A percentile compares a stretch with the other conserved stretches of the same genome.
These are phyloP conservation scores for Dryococelus australis DNA, from an alignment of 2,888 invertebrate species.

Conservation along the genomic window DNA sequence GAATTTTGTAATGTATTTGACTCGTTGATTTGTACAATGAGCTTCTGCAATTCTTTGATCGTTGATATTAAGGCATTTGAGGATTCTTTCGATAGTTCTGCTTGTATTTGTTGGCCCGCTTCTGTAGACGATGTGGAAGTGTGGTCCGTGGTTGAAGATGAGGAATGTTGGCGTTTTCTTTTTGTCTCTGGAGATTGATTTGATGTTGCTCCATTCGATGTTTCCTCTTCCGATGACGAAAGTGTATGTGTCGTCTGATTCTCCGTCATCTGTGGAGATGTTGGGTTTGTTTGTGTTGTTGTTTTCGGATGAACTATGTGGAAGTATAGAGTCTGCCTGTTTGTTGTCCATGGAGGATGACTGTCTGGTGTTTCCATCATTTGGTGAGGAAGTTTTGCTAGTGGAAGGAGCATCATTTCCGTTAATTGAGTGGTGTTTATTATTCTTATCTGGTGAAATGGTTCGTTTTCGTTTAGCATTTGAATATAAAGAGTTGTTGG, in stretches of 20 bases:
- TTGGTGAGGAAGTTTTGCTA: not conserved
- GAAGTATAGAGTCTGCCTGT: not conserved
- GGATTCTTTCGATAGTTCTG: not conserved
- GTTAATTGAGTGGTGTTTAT: not conserved
- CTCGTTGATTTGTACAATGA: not conserved
- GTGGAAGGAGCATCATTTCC: not conserved
- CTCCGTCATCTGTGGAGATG: no score
- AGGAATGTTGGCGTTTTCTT: not conserved
- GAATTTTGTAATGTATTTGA: not conserved
- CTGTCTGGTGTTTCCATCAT: not conserved
- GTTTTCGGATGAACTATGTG: not conserved
- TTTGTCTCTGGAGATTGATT: not conserved
- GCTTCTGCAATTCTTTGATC: not conserved
- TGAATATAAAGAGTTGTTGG: not conserved
- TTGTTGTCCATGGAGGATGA: slow-evolving; percentile 2
- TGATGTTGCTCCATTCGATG: not conserved
- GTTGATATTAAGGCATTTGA: not conserved
- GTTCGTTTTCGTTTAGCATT: not conserved
- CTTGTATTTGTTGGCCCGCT: not conserved
- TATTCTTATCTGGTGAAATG: not conserved
- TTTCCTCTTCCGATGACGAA: not conserved
- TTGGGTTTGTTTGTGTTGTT: not conserved
- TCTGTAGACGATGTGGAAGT: not conserved
- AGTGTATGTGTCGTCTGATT: not conserved
- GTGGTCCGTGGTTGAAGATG: not conserved